phyloP scores from a whole-genome alignment of 2,797 vertebrate genomes.

The Argya squamiceps region DNA sequence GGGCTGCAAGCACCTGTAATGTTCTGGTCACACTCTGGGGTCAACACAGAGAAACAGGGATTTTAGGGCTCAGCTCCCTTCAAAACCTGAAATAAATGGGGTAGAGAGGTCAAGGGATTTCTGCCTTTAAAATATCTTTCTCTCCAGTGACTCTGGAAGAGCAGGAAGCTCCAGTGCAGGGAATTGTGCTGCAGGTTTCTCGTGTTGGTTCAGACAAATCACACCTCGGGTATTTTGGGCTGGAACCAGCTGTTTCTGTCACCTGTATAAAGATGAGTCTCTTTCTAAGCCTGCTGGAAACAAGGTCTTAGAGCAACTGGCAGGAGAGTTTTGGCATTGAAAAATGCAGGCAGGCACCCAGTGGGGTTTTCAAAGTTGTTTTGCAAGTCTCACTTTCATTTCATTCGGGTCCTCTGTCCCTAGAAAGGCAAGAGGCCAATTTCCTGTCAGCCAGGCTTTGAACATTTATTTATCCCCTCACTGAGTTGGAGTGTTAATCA shows the following conservation, averaged over 20 bases:
- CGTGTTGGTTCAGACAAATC: not conserved
- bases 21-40: too few species aligned
- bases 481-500: not conserved
- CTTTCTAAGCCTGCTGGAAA: not conserved
- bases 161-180: not conserved
- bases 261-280: not conserved
- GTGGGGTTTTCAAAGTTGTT: not conserved
- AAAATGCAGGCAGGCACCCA: not conserved
- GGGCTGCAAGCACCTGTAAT: too few species aligned
- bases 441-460: not conserved
- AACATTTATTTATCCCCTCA: not conserved
- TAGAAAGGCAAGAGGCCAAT: not conserved
- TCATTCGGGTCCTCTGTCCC: not conserved
- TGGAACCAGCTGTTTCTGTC: not conserved
- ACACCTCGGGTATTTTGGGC: not conserved
- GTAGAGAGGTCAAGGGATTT: not conserved
- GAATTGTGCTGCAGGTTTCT: not conserved
- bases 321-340: not conserved
- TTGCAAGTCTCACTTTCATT: not conserved
- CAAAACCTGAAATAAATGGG: not conserved
- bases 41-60: too few species aligned
- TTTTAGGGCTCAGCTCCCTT: not conserved
- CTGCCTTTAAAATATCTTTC: not conserved
- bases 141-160: not conserved
- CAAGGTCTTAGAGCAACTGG: not conserved